Base-by-base conservation (phyloP, 2,113 vertebrate species). In the Alouatta palliata region DNA sequence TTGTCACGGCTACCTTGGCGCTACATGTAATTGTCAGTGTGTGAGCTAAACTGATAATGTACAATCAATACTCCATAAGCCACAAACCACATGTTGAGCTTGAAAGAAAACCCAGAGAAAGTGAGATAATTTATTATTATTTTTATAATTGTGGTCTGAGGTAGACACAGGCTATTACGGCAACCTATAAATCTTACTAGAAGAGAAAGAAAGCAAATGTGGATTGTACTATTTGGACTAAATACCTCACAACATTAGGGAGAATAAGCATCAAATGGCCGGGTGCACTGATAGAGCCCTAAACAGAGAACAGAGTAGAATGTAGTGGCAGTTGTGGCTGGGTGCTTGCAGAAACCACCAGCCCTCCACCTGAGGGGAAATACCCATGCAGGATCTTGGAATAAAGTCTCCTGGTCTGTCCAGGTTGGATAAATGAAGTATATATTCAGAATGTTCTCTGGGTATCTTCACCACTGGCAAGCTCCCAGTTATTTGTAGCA, bases 1-100 rank as follows among this genome's bases (percentile, higher is more conserved):
- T 98, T 99, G 98, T 99, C 99, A 98, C 96, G 98, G 98, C 98
- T 99, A 99, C 99, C 99, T 98, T 98, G 98, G 98, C 75, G 95
- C 98, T 98, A 98, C 98, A 97, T 98, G 99, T 98, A 99, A 99
- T 99, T 99, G 99, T 98, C 97, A 12, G 98, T 97, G 98, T 99
- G 98, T 99, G 99, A 99, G 98, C 98, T 98, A 98, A 98, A 98
- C 98, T 99, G 99, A 99, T 99, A 99, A 99, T 99, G 98, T 95
- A 98, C 98, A 99, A 98, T 99, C 99, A 99, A 99, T 99, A 98
- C 97, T 87, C 98, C 96, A 98, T 98, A 99, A 98, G 98, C 97
- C 86, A 97, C 93, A 98, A 98, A 98, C 98, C 98, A 98, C 95
- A 98, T 98, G 98, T 98, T 97, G 98, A 98, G 97, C 96, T 94